These are phyloP conservation scores for Medauroidea extradentata DNA, from an alignment of 1,140 invertebrate genomes.

Conservation along the genomic window DNA sequence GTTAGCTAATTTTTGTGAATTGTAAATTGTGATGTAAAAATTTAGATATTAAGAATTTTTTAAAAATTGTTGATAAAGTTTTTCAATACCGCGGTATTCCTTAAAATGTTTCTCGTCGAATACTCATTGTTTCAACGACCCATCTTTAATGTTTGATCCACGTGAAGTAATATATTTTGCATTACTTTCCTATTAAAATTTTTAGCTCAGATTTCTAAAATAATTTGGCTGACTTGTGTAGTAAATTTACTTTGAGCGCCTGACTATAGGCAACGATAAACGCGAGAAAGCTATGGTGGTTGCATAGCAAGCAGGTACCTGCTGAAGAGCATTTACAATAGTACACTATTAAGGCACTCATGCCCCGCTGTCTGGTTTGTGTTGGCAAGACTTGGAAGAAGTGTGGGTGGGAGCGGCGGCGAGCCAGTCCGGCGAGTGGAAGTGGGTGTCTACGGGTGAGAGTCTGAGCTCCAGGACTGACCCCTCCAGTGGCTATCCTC, in stretches of 20 bases:
- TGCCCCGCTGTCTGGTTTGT: not conserved
- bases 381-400: slow-evolving; percentile 27
- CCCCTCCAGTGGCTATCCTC: slow-evolving; percentile 30
- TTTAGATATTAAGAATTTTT: too few species aligned
- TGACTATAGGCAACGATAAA: not conserved
- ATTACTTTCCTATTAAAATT: too few species aligned
- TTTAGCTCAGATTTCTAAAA: too few species aligned
- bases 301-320: not conserved
- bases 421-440: slow-evolving; percentile 28
- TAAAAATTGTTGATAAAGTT: too few species aligned
- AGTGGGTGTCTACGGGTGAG: slow-evolving; percentile 29
- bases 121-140: too few species aligned
- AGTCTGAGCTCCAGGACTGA: slow-evolving; percentile 22
- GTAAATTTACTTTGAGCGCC: not conserved
- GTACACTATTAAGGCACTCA: not conserved
- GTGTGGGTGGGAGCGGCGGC: slow-evolving; percentile 33
- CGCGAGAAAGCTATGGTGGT: not conserved
- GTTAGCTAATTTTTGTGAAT: too few species aligned
- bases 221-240: too few species aligned
- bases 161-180: too few species aligned
- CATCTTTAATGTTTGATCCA: too few species aligned
- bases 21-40: too few species aligned
- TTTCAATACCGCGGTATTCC: too few species aligned
- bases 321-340: not conserved
- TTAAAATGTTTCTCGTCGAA: too few species aligned